A percentile compares a stretch with the other conserved stretches of the same genome.
phyloP scores from a whole-genome alignment of 2,797 vertebrate species.

The Thalassophryne amazonica region DNA sequence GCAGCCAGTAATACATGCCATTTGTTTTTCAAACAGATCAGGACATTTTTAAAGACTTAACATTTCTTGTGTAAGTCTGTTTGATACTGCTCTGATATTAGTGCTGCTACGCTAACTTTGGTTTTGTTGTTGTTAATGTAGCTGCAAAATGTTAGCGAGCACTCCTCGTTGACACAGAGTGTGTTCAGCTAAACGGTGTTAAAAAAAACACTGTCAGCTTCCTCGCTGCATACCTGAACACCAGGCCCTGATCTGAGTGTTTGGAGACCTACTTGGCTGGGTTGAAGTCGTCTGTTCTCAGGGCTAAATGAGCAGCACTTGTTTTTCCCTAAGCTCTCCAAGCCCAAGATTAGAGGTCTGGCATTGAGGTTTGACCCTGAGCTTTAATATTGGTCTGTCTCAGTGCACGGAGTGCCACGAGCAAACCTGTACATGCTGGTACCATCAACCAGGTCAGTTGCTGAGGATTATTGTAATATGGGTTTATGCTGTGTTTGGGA shows the following conservation, averaged over 20 bases:
- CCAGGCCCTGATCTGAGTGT: slow-evolving; percentile 17
- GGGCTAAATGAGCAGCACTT: slow-evolving; percentile 24
- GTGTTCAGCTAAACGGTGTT: neutral
- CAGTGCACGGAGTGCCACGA: slow-evolving; percentile 38
- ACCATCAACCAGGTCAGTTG: slow-evolving; percentile 35
- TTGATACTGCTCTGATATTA: too few relatives aligned
- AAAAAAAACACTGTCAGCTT: slow-evolving; percentile 5
- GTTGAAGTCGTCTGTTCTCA: slow-evolving; percentile 54
- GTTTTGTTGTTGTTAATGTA: too few relatives aligned
- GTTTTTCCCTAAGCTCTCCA: slow-evolving; percentile 52
- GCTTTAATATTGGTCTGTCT: slow-evolving; percentile 49
- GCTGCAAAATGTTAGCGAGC: neutral
- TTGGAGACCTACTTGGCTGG: slow-evolving; percentile 38
- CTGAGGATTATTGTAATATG: slow-evolving; percentile 42
- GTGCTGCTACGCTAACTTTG: too few relatives aligned
- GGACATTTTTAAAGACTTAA: too few relatives aligned
- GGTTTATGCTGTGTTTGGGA: slow-evolving; percentile 20
- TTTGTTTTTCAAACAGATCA: too few relatives aligned
- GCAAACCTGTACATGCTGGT: slow-evolving; percentile 34
- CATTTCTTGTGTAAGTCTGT: too few relatives aligned
- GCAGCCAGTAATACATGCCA: too few relatives aligned
- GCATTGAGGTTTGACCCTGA: slow-evolving; percentile 57
- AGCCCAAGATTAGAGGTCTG: slow-evolving; percentile 64
- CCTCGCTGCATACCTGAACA: slow-evolving; percentile 26
- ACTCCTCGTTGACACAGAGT: neutral